A percentile compares a stretch with the other conserved stretches of the same genome.
phyloP scores from a whole-genome alignment of 2,113 vertebrate species.

The Brachionichthys hirsutus region DNA sequence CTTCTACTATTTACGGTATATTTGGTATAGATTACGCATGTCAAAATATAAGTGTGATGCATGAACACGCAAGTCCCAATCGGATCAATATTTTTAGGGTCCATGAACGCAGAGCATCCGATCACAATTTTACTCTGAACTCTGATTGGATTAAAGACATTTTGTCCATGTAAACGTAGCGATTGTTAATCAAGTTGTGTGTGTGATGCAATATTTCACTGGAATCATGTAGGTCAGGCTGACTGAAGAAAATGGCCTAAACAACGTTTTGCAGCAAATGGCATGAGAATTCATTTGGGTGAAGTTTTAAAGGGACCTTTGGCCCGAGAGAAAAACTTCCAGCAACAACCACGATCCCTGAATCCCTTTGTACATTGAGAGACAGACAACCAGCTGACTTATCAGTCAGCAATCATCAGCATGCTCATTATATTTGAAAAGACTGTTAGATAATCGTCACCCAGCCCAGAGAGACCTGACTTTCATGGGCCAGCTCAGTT shows the following conservation, averaged over 20 bases:
- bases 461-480: slow-evolving; percentile 30
- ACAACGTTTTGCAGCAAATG: slow-evolving; percentile 35
- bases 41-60: no score
- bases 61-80: no score
- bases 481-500: slow-evolving; percentile 39
- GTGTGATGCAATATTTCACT: slow-evolving; percentile 41
- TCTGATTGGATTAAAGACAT: no score
- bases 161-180: no score
- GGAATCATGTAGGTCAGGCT: slow-evolving; percentile 48
- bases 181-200: slow-evolving; percentile 36
- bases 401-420: slow-evolving; percentile 11
- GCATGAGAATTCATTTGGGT: no score
- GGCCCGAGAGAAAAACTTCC: slow-evolving; percentile 9
- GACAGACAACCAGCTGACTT: slow-evolving; percentile 17
- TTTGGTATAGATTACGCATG: no score
- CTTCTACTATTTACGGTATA: no score
- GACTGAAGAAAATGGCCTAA: slow-evolving; percentile 51
- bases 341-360: slow-evolving; percentile 13
- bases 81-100: no score
- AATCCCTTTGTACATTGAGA: slow-evolving; percentile 21
- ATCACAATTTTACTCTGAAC: no score
- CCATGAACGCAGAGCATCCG: no score
- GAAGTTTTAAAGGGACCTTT: slow-evolving; percentile 19
- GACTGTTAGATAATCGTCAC: no score
- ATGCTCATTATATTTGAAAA: slow-evolving; percentile 41